phyloP scores from a whole-genome alignment of 2,888 invertebrate genomes.

The Ornithoptera alexandrae region DNA sequence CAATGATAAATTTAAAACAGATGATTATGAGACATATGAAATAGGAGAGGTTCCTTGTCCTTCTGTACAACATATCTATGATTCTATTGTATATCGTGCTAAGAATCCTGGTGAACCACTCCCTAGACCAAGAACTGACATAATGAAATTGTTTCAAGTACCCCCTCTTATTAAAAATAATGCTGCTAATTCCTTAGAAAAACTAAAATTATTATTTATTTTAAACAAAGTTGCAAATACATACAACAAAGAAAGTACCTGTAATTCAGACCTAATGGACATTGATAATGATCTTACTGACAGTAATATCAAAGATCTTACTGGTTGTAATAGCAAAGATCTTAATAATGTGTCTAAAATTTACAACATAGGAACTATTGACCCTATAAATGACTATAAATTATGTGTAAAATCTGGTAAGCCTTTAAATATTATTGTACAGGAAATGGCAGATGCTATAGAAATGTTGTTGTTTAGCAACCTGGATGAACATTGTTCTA shows the following conservation, averaged over 20 bases:
- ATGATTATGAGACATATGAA: background rate
- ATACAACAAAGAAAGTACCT: background rate
- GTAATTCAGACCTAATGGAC: background rate
- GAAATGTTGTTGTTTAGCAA: background rate
- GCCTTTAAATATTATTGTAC: constrained; percentile 46
- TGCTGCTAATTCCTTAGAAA: constrained; percentile 44
- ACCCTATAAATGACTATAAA: constrained; percentile 81
- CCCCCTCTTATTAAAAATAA: background rate
- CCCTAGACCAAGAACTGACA: constrained; percentile 72
- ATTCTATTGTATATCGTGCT: constrained; percentile 80
- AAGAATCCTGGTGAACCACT: constrained; percentile 78
- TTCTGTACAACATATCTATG: constrained; percentile 72
- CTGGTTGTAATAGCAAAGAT: background rate
- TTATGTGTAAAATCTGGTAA: constrained; percentile 63
- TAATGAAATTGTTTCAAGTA: constrained; percentile 69
- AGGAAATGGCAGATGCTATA: constrained; percentile 50
- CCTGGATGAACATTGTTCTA: background rate
- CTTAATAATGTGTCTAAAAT: constrained; percentile 26
- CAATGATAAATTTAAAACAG: background rate
- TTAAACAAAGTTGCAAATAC: constrained; percentile 59
- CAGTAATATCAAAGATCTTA: background rate
- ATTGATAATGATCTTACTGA: background rate
- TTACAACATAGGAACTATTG: constrained; percentile 76
- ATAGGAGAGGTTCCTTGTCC: constrained; percentile 65
- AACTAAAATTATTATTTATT: constrained; percentile 71